Conservation (phyloP, 2,113 vertebrate genomes). For the Rhegmatorhina hoffmannsi region DNA sequence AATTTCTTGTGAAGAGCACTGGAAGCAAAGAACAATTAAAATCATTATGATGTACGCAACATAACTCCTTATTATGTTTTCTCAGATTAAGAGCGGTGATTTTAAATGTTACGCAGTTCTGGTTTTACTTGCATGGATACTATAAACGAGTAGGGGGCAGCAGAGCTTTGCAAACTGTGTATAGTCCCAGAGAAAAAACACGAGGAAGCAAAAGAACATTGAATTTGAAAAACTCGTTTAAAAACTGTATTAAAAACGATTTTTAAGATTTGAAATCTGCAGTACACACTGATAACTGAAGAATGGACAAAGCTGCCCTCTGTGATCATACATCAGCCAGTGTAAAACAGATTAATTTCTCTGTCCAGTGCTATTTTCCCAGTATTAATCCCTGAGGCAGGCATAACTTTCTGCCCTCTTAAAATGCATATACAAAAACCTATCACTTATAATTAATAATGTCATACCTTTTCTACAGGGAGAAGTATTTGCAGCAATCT, state of each 20-base stretch:
- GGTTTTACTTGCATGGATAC: background rate
- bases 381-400: background rate
- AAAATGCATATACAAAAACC: background rate
- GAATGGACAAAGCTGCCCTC: background rate
- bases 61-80: background rate
- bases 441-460: background rate
- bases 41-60: background rate
- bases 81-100: background rate
- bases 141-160: constrained; percentile 68
- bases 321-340: background rate
- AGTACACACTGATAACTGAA: background rate
- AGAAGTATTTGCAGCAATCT: constrained; percentile 88
- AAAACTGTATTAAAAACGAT: background rate
- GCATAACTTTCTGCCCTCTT: background rate
- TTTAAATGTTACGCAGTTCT: background rate
- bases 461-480: constrained; percentile 91
- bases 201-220: background rate
- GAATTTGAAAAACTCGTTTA: background rate
- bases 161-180: constrained; percentile 9
- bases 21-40: background rate
- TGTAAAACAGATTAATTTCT: background rate
- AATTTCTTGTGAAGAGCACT: background rate
- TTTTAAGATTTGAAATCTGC: background rate
- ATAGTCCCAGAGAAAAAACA: background rate
- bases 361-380: background rate